Base-by-base conservation (phyloP, 2,888 invertebrate species). In the Tipula confusa region DNA sequence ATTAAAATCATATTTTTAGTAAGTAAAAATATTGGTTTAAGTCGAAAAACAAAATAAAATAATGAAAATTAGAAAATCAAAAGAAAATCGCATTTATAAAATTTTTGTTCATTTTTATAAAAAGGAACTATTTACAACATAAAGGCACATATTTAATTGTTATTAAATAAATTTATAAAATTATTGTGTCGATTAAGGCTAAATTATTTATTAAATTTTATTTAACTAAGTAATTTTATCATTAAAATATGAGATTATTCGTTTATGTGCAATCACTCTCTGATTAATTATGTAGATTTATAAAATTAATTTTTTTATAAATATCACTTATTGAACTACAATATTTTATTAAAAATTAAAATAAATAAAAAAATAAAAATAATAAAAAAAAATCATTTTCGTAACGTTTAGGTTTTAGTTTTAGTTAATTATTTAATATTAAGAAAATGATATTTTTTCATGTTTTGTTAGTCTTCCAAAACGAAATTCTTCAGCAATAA, bases 81-180 rank as follows among this genome's bases (percentile, higher is more conserved):
- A 38, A 38, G 9, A 38, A 18, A 48, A 64, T 24, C n/a, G n/a
- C n/a, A n/a, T n/a, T n/a, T n/a, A 9, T 24, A 64, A 64, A 7
- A 43, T 15, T n/a, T n/a, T 64, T 24, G 24, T 64, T 64, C 64
- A 64, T 64, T 64, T 64, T 11, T 31, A 38, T n/a, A 24, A 24
- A 64, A 64, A 64, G 64, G 64, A 64, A 64, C 64, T 64, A 64
- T 64, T 64, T 64, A 64, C 64, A 64, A 64, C 64, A 64, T 64
- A 64, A 64, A 64, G 64, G 64, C 64, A 64, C 64, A 64, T 64
- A 64, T 64, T 64, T 64, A 24, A 24, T 64, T 64, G 4, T 43
- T 43, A n/a, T n/a, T 43, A n/a, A 43, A 43, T n/a, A 43, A 43
- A 36, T 36, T 36, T 36, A 36, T 36, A 9, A n/a, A 43, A 43